These are phyloP conservation scores for Wiebesia pumilae DNA, from an alignment of 1,140 invertebrate species.

Conservation along the genomic window DNA sequence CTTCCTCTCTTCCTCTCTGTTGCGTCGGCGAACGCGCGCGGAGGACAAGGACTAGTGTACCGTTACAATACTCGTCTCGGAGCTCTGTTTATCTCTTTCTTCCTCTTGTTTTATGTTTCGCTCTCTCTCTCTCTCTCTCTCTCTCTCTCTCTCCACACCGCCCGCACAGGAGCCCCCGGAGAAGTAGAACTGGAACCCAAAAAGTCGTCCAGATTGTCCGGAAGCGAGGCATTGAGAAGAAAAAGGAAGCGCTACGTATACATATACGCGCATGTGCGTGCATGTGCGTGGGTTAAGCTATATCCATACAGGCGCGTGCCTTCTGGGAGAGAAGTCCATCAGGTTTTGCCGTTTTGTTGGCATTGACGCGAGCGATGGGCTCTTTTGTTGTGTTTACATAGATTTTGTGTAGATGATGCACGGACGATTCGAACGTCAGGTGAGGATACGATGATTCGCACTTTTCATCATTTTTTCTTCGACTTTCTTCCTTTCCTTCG, in stretches of 20 bases:
- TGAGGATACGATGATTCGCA: conserved; percentile 28
- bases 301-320: conserved; percentile 33
- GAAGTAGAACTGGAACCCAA: conserved; percentile 24
- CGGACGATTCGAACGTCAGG: not conserved
- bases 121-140: conserved; percentile 30
- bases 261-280: not conserved
- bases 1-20: conserved; percentile 8
- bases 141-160: conserved; percentile 39
- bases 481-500: not conserved
- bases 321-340: conserved; percentile 34
- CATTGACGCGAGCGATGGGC: conserved; percentile 14
- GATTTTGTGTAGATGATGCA: not conserved
- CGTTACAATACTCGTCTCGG: conserved; percentile 50
- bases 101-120: not conserved
- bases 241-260: not conserved
- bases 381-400: conserved; percentile 44
- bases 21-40: conserved; percentile 3
- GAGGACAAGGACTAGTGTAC: conserved; percentile 46
- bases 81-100: not conserved
- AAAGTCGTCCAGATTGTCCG: conserved; percentile 46
- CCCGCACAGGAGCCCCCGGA: not conserved
- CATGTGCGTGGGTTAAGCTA: not conserved
- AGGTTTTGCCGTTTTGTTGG: conserved; percentile 42
- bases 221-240: conserved; percentile 3
- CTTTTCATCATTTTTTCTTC: not conserved